Base-by-base conservation (phyloP, 2,888 invertebrate genomes). In the Tetragonula carbonaria region DNA sequence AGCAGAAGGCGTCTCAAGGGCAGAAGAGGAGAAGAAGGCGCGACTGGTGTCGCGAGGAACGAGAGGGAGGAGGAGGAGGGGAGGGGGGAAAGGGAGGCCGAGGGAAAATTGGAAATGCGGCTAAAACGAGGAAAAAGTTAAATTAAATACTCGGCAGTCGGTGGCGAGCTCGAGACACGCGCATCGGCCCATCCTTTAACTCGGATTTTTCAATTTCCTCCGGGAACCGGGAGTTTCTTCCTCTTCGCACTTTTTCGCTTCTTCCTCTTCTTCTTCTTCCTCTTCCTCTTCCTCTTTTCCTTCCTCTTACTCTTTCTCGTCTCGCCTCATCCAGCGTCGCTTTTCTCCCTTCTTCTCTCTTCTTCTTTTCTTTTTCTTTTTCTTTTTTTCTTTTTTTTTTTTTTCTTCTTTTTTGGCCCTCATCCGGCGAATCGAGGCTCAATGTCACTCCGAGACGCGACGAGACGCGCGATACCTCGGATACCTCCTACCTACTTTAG, bases 161-260 rank as follows among this genome's bases (percentile, higher is more conserved):
- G 86, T 85, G 86, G 88, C 79, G 86, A 86, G 83, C 86, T 85
- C 84, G 53, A 86, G 82, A 82, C 83, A 84, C 85, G 81, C 82
- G 86, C 86, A 83, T 86, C 84, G 80, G 83, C 80, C 81, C 89
- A 86, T 88, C 87, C 88, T 91, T 92, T 92, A 88, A 91, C 90
- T 88, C 88, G 90, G 91, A 92, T 92, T 92, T 92, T 92, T 92
- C 92, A 92, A 92, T 92, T 92, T 92, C 91, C 92, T 92, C 89
- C 83, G 84, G 85, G 86, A 86, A 82, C 83, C 80, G 74, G 80
- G 21, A 80, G 90, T 79, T 86, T 80, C 84, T 80, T 84, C 80
- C 77, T 80, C 79, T 65, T 50, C 67, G 45, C 18, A 33, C 71
- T 66, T 13, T 53, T 45, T 21, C 63, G 11, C 63, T 16, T 4